A percentile compares a stretch with the other conserved stretches of the same genome.
These are phyloP conservation scores for Pteruthius melanotis DNA, from an alignment of 2,113 vertebrate species.

Conservation along the genomic window DNA sequence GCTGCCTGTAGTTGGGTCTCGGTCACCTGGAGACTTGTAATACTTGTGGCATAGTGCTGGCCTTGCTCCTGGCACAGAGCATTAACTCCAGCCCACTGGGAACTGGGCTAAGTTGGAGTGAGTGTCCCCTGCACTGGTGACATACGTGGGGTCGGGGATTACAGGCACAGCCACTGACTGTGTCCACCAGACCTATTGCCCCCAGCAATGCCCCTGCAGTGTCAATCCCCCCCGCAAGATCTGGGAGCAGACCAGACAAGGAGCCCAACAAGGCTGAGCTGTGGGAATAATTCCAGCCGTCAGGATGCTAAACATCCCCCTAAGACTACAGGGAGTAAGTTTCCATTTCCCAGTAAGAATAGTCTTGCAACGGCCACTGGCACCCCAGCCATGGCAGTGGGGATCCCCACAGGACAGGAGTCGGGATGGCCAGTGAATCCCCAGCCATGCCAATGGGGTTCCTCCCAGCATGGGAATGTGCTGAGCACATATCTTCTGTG, in stretches of 20 bases:
- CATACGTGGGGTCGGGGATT: accelerated
- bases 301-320: background rate
- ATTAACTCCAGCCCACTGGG: background rate
- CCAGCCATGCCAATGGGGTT: background rate
- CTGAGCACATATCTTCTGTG: background rate
- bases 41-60: background rate
- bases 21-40: background rate
- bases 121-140: background rate
- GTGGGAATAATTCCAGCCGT: background rate
- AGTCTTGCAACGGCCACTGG: background rate
- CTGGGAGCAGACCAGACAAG: background rate
- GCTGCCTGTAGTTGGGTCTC: background rate
- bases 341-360: background rate
- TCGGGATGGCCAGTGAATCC: accelerated
- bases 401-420: background rate
- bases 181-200: background rate
- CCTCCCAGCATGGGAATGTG: background rate
- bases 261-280: background rate
- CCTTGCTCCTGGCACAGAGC: background rate
- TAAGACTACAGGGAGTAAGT: background rate
- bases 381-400: background rate
- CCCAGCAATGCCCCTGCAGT: accelerated
- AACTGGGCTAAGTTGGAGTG: background rate
- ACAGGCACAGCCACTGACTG: background rate
- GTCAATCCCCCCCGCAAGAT: no score